Evolutionary conservation across 2,797 vertebrate species (phyloP).

Genomic region (Psittacula echo): DNA sequence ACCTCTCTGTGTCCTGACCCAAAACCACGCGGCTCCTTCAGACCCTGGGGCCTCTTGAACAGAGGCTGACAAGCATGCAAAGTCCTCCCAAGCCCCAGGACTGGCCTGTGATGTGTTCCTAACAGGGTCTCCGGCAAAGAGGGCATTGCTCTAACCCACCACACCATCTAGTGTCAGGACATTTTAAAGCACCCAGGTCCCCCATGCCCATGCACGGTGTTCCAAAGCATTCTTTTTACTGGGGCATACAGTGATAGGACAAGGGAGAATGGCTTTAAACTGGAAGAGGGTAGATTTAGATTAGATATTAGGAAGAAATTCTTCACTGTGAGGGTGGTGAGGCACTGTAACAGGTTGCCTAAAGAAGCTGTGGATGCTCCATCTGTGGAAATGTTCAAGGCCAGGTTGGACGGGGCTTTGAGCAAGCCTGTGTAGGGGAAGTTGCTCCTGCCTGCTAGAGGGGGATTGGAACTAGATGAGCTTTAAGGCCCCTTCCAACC

Average conservation of each 20-base stretch:
- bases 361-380: not conserved
- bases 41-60: not conserved
- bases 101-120: not conserved
- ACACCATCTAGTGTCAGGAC: slow-evolving; percentile 58
- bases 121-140: not conserved
- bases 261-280: not conserved
- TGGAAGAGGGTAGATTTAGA: not conserved
- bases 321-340: not conserved
- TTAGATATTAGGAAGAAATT: not conserved
- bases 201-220: fast-evolving
- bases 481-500: not conserved
- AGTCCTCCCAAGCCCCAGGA: not conserved
- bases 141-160: not conserved
- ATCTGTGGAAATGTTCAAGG: not conserved
- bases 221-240: not conserved
- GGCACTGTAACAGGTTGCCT: not conserved
- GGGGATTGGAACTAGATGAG: not conserved
- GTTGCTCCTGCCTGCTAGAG: not conserved
- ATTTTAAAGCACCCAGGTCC: not conserved
- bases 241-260: not conserved
- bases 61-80: not conserved
- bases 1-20: not conserved
- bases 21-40: not conserved
- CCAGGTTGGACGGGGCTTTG: not conserved
- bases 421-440: not conserved